A percentile compares a stretch with the other conserved stretches of the same genome.
Evolutionary conservation across 2,888 invertebrate species (phyloP).

Genomic region (Blera fallax): DNA sequence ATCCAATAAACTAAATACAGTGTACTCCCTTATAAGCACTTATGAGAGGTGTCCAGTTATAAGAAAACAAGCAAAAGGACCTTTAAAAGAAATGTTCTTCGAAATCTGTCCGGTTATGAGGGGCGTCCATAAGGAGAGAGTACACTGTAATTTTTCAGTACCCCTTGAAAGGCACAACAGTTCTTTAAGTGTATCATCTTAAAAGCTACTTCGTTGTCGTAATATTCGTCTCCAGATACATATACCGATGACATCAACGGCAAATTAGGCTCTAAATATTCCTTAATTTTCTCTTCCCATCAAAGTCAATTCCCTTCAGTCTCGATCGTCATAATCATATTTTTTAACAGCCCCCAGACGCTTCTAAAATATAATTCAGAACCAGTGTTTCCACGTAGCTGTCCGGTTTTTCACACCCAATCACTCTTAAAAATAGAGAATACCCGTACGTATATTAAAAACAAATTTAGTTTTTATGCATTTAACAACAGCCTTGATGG

Average conservation of each 20-base stretch:
- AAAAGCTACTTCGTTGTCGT: too few species aligned
- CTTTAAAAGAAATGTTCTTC: too few species aligned
- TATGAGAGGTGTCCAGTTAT: too few species aligned
- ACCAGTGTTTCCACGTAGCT: background rate
- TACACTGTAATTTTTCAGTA: too few species aligned
- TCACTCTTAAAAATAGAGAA: background rate
- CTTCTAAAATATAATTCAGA: background rate
- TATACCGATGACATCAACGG: background rate
- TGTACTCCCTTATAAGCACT: too few species aligned
- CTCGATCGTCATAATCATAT: background rate
- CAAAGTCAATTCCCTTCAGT: background rate
- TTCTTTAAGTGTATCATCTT: too few species aligned
- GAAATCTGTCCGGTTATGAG: too few species aligned
- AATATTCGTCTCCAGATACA: background rate
- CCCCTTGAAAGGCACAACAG: too few species aligned
- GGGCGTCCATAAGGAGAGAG: too few species aligned
- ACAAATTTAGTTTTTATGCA: background rate
- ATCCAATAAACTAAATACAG: too few species aligned
- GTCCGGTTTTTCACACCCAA: background rate
- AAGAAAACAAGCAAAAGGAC: too few species aligned
- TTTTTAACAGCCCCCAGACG: background rate
- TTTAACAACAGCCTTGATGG: conserved; percentile 19
- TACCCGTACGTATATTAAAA: too few species aligned
- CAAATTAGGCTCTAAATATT: background rate
- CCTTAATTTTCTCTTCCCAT: background rate